phyloP scores from a whole-genome alignment of 1,140 invertebrate genomes.

The Eciton burchellii region DNA sequence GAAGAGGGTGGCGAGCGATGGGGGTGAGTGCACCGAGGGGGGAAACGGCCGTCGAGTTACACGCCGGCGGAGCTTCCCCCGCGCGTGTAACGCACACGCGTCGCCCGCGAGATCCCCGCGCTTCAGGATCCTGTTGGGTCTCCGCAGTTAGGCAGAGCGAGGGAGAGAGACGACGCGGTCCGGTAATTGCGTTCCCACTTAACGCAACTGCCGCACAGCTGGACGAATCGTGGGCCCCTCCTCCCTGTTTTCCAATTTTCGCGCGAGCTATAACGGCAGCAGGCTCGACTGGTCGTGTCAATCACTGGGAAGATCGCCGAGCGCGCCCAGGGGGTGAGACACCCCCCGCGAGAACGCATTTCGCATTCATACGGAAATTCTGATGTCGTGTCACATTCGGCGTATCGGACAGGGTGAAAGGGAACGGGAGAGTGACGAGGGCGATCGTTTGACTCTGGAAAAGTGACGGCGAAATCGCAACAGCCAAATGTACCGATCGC shows the following conservation, averaged over 20 bases:
- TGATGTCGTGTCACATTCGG: slow-evolving; percentile 15
- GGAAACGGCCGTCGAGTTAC: slow-evolving; percentile 19
- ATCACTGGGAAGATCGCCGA: slow-evolving; percentile 41
- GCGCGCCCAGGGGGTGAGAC: background rate
- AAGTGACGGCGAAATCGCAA: slow-evolving; percentile 12
- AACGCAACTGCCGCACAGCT: slow-evolving; percentile 61
- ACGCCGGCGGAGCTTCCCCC: slow-evolving; percentile 18
- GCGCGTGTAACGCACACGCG: background rate
- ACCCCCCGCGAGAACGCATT: slow-evolving; percentile 25
- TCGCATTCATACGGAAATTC: slow-evolving; percentile 55
- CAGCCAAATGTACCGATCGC: too few relatives aligned
- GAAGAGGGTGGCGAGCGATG: too few relatives aligned
- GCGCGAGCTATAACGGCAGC: slow-evolving; percentile 48
- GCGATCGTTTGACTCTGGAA: background rate
- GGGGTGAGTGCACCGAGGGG: too few relatives aligned
- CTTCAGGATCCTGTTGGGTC: slow-evolving; percentile 8
- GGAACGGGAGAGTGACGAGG: too few relatives aligned
- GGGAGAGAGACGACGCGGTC: slow-evolving; percentile 22
- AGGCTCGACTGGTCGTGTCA: slow-evolving; percentile 50
- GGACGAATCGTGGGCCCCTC: slow-evolving; percentile 50
- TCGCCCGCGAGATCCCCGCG: background rate
- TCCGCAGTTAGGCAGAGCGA: slow-evolving; percentile 10
- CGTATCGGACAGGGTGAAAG: background rate
- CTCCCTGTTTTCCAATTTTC: slow-evolving; percentile 59
- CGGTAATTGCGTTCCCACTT: slow-evolving; percentile 63